Evolutionary conservation across 1,140 invertebrate species (phyloP).

Genomic region (Melanaphis sacchari): DNA sequence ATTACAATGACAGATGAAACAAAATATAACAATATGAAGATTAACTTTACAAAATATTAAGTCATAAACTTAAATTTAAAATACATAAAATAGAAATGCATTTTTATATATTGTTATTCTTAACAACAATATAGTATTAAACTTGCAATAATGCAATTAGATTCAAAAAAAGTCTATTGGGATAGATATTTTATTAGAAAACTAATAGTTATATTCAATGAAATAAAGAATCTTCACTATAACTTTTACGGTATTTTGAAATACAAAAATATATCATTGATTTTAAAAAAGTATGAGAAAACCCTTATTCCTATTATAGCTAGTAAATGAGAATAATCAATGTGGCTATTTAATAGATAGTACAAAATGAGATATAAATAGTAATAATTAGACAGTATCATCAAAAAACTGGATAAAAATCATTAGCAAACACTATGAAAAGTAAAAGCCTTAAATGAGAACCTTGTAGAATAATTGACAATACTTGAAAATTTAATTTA

Average conservation of each 20-base stretch:
- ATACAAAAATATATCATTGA: neutral
- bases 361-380: too few relatives aligned
- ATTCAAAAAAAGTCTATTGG: neutral
- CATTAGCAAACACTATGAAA: neutral
- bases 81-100: neutral
- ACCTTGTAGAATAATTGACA: neutral
- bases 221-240: too few relatives aligned
- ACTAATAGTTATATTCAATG: too few relatives aligned
- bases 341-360: neutral
- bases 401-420: neutral
- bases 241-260: neutral
- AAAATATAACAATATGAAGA: neutral
- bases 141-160: neutral
- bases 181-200: too few relatives aligned
- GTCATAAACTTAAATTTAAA: too few relatives aligned
- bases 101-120: too few relatives aligned
- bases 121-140: neutral
- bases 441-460: neutral
- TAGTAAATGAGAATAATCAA: neutral
- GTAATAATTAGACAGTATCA: neutral
- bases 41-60: neutral
- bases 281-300: neutral
- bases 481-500: neutral
- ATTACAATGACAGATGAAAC: neutral
- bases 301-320: too few relatives aligned